Base-by-base conservation (phyloP, 2,888 invertebrate genomes). In the Deroplatys truncata region DNA sequence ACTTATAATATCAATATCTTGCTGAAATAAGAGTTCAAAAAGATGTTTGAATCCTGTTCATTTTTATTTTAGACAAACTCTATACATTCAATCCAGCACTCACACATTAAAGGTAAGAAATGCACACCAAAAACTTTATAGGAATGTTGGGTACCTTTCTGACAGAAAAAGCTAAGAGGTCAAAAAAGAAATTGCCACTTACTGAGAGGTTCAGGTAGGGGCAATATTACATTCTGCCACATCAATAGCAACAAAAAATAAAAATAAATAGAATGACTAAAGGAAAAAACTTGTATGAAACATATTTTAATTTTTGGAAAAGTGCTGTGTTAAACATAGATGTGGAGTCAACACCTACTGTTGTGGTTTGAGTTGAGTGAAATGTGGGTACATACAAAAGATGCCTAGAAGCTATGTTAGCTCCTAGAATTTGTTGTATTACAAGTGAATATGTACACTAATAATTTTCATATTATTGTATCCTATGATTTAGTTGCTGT, bases 201-300 rank as follows among this genome's bases (percentile, higher is more conserved):
- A 86, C n/a, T 25, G 29, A 86, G 28, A 86, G 56, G 82, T 82
- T 49, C 31, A 86, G 72, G 82, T 86, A 82, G 83, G 84, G 86
- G 49, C 28, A 89, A 20, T 85, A 72, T 88, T 85, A 89, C 88
- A 90, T 49, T 84, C 88, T 90, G 88, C 90, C 88, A 90, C 90
- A 90, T 84, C 88, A 82, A 90, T 85, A 90, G 90, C 90, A 82
- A 72, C 56, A 72, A 72, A 72, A 72, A 90, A 88, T 72, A 82
- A 28, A 87, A 87, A 87, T 31, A 82, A 87, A 85, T 28, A 87
- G 31, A 87, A 87, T 8, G 31, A 82, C 83, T 83, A 87, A 87
- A 43, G 43, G 43, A 43, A 43, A 82, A 87, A 87, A 35, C n/a
- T 49, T 43, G 49, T 82, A 82, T 28, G 28, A 28, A 82, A 87